Base-by-base conservation (phyloP, 2,888 invertebrate genomes). In the Adela reaumurella region DNA sequence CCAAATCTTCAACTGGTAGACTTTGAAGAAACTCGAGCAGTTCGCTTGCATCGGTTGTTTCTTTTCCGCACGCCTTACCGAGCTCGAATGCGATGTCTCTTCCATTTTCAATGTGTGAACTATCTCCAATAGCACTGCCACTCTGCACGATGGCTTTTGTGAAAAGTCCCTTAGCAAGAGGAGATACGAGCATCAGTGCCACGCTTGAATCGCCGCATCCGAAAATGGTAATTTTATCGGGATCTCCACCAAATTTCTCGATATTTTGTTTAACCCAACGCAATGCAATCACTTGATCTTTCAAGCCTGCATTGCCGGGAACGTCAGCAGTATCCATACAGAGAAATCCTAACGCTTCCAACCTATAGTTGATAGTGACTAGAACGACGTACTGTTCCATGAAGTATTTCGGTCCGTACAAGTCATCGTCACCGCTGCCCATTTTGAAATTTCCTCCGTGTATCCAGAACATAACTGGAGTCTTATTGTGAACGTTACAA, bases 281-380 rank as follows among this genome's bases (percentile, higher is more conserved):
- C 1, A 77, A 57, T 0, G 74, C 76, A 10, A 65, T 62, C 0
- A 76, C 74, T 61, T 77, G 77, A 50, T 78, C 77, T 56, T 78
- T 78, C 65, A 78, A 68, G 1, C 71, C 77, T n/a, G 72, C 74
- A 41, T 78, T 78, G 1, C 78, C 78, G 1, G 77, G 74, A 2
- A 72, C 59, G 0, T 78, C 74, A 54, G 64, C 58, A 0, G 67
- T 68, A 14, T 70, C 63, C 1, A 78, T 56, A 5, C 63, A 64
- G 1, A 78, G 64, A 42, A 71, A 78, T 2, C 78, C 78, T 0
- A 77, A 57, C 0, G 61, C 60, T 51, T 65, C 70, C 1, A 77
- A 56, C 53, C 78, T 65, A 50, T 76, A 78, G 53, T 78, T 78
- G 2, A 73, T 49, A 0, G 76, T 74, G 6, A 78, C 72, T 1